Evolutionary conservation across 2,797 vertebrate species (phyloP).

Genomic region (Lepilemur septentrionalis): DNA sequence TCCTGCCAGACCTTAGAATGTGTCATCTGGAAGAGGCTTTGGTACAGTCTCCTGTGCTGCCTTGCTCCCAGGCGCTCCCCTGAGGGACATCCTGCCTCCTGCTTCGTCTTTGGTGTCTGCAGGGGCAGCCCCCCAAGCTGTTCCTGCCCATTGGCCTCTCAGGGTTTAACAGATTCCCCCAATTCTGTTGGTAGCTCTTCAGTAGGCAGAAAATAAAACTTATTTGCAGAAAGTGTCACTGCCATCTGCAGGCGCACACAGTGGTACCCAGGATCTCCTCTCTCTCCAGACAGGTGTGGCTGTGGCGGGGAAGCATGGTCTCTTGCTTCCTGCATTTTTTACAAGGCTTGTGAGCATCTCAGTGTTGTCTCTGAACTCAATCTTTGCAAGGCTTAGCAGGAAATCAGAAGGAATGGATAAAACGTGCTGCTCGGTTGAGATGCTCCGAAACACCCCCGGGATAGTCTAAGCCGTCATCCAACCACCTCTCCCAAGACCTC

Average conservation of each 20-base stretch:
- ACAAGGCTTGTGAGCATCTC: not conserved
- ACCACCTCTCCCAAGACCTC: not conserved
- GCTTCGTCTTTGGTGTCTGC: not conserved
- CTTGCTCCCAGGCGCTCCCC: not conserved
- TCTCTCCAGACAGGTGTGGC: not conserved
- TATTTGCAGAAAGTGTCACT: not conserved
- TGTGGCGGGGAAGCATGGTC: not conserved
- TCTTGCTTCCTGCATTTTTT: not conserved
- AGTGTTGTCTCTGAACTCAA: not conserved
- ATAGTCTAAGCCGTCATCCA: not conserved
- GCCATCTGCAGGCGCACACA: rapidly evolving
- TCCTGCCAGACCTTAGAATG: not conserved
- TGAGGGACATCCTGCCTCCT: not conserved
- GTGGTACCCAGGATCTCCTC: not conserved
- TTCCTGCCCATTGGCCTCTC: not conserved
- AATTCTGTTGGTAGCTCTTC: not conserved
- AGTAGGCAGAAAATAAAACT: not conserved
- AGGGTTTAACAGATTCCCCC: not conserved
- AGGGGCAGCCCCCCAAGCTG: not conserved
- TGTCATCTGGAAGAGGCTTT: not conserved
- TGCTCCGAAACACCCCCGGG: not conserved
- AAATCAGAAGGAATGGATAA: not conserved
- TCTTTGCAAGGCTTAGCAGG: not conserved
- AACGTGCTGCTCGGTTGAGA: not conserved
- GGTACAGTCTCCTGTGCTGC: not conserved